phyloP scores from a whole-genome alignment of 2,113 vertebrate genomes.

The Pelobates fuscus region DNA sequence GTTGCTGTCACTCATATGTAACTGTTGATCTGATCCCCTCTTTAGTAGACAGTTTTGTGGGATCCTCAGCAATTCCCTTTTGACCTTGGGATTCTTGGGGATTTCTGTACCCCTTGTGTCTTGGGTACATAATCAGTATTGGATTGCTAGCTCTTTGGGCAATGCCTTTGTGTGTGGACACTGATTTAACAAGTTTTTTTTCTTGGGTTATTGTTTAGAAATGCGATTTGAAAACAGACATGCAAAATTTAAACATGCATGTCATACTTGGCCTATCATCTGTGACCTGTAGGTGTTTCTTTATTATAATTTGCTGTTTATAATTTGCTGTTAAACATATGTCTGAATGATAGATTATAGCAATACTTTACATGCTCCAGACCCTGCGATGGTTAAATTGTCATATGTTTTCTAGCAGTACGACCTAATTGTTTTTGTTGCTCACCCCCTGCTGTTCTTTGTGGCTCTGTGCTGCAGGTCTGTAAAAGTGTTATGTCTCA shows the following conservation, averaged over 20 bases:
- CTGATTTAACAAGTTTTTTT: too few relatives aligned
- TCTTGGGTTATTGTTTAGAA: too few relatives aligned
- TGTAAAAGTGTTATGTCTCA: constrained; percentile 32
- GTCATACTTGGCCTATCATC: too few relatives aligned
- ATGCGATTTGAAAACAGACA: too few relatives aligned
- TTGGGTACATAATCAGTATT: too few relatives aligned
- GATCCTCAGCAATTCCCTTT: background rate
- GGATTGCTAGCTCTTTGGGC: too few relatives aligned
- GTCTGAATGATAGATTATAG: too few relatives aligned
- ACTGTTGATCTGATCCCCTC: background rate
- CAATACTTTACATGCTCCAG: background rate
- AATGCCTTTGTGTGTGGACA: too few relatives aligned
- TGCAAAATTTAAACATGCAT: too few relatives aligned
- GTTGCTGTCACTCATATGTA: background rate
- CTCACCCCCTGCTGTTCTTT: background rate
- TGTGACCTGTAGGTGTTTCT: too few relatives aligned
- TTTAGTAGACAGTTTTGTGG: background rate
- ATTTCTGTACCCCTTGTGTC: background rate
- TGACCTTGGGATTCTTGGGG: background rate
- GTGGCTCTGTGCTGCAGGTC: constrained; percentile 33
- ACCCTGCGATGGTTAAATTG: background rate
- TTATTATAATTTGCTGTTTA: too few relatives aligned
- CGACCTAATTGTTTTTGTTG: background rate
- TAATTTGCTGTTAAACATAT: too few relatives aligned
- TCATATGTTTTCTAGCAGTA: background rate